Base-by-base conservation (phyloP, 2,113 vertebrate species). In the Indicator indicator region DNA sequence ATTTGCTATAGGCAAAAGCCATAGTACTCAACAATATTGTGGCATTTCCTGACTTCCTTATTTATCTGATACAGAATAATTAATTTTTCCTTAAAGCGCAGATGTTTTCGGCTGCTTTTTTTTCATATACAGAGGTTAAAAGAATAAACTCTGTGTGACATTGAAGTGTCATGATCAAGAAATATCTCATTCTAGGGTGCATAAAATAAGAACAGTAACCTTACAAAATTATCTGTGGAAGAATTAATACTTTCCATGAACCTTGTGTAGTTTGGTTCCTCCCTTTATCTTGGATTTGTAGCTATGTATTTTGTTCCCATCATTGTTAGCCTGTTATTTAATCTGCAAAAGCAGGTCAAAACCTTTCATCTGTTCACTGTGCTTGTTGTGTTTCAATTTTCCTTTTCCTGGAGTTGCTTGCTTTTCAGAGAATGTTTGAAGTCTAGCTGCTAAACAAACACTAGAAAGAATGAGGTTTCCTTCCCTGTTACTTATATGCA, bases 331-430 rank as follows among this genome's bases (percentile, higher is more conserved):
- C 74, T 93, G 12, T 67, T 90, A 85, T 44, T 96, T 89, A 86
- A 94, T 89, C 75, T 83, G 40, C 60, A 89, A 55, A 91, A 80
- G 52, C 78, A 77, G 27, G 91, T 89, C 36, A 60, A 74, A 89
- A 89, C 56, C 80, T 93, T 96, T 95, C 75, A 93, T 95, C 56
- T 91, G 82, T 83, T 89, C 91, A 88, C 20, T 19, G 44, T 80
- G 23, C 72, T 91, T 56, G 32, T 59, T 92, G 68, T 93, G 87
- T 91, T 95, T 93, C 83, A 77, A 40, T 94, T 94, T 91, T 87
- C 87, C 91, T 93, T 97, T 96, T 97, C 94, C 93, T 95, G 94
- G 79, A 94, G 82, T 88, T 95, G 86, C 92, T 94, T 95, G 82
- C 82, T 86, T 95, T 91, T 86, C 87, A 77, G 84, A 80, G 68